Evolutionary conservation across 2,888 invertebrate genomes (phyloP), one percentile per base, ranked within the genome.

Genomic region (Diachrysia chrysitis): DNA sequence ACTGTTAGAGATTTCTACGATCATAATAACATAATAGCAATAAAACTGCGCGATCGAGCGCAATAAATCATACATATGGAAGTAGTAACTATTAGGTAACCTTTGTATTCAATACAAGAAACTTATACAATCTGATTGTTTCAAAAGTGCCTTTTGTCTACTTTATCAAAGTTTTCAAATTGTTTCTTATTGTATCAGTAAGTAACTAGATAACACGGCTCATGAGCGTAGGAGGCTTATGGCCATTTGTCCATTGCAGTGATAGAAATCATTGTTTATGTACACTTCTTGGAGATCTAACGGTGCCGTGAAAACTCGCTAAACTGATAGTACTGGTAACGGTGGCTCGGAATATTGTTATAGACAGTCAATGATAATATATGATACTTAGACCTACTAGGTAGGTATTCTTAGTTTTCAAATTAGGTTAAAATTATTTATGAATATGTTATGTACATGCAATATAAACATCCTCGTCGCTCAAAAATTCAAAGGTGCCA

Each of bases 1-100:
- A 63, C 58, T 51, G 56, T 48, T 55, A 53, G 48, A 55, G 62
- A 72, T 63, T 76, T 76, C 77, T 67, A 77, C 63, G 54, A 71
- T 57, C 42, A 17, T 66, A 60, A 63, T 51, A 63, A 60, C 71
- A 19, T 66, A 73, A 66, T 71, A 63, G 51, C 72, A 66, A 66
- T 66, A 60, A 66, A 76, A 48, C 63, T 57, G 54, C 57, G 14
- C 37, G 37, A 61, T 71, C 63, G 19, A 60, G 10, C 35, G 63
- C 76, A 71, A 63, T 63, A 60, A 60, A 66, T 62, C 62, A 58
- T 63, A 54, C 59, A 35, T 60, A 58, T 60, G 54, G 62, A 60
- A 59, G 53, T 59, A 48, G 14, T 12, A 51, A 14, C 61, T 54
- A 57, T 68, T 54, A 60, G 42, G 58, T 48, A 58, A 5, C 48